Conservation (phyloP, 2,888 invertebrate genomes). For the Pristionchus mayeri region DNA sequence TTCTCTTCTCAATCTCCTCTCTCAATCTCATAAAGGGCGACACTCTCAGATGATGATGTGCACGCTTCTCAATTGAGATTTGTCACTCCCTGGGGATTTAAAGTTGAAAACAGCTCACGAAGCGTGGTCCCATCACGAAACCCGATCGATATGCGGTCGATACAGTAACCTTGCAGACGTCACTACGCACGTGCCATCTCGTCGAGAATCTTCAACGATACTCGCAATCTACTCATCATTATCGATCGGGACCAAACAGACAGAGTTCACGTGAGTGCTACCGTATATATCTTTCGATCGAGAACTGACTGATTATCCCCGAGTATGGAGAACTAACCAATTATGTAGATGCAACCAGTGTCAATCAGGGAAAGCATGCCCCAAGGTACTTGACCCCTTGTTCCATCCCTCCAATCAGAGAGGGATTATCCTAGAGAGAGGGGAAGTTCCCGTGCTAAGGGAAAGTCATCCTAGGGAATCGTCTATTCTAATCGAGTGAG, state of each 20-base stretch:
- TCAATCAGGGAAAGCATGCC: background rate
- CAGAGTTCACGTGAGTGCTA: conserved; percentile 70
- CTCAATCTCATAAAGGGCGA: background rate
- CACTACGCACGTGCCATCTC: conserved; percentile 67
- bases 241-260: conserved; percentile 71
- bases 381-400: conserved; percentile 8
- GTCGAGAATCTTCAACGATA: conserved; percentile 72
- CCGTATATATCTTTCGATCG: conserved; percentile 7
- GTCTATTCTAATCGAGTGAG: conserved; percentile 36
- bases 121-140: background rate
- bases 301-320: background rate
- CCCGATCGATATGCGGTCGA: background rate
- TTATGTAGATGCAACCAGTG: background rate
- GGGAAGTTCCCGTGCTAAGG: background rate
- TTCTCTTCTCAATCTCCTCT: background rate
- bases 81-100: background rate
- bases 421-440: background rate
- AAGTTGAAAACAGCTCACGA: conserved; percentile 18
- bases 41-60: conserved; percentile 21
- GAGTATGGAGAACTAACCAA: background rate
- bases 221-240: conserved; percentile 71
- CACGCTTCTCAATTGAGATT: background rate
- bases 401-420: background rate
- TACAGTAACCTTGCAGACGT: conserved; percentile 56
- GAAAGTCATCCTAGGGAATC: background rate